A percentile compares a stretch with the other conserved stretches of the same genome.
Evolutionary conservation across 1,140 invertebrate genomes (phyloP).

Genomic region (Palaemon carinicauda): DNA sequence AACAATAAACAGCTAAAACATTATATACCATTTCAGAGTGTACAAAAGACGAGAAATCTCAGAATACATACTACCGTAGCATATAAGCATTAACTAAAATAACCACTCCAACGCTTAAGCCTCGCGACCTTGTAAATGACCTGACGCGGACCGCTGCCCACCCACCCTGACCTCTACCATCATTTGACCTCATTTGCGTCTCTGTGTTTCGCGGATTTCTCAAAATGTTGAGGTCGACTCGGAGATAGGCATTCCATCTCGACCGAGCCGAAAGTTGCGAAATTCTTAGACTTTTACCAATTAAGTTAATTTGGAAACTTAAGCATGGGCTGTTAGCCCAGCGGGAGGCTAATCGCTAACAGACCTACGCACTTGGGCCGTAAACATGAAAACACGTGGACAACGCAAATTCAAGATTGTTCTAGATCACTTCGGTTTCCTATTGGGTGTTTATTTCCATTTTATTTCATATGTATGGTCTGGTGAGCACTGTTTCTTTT

Average conservation of each 20-base stretch:
- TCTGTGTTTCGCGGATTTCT: neutral
- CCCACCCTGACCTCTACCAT: conserved; percentile 36
- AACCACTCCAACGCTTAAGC: too few relatives aligned
- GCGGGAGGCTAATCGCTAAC: neutral
- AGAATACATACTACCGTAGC: too few relatives aligned
- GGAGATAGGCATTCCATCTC: neutral
- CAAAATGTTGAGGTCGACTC: neutral
- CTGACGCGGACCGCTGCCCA: neutral
- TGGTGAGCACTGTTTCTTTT: too few relatives aligned
- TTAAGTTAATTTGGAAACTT: conserved; percentile 33
- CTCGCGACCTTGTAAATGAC: neutral
- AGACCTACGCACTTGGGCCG: neutral
- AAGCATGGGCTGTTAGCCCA: conserved; percentile 32
- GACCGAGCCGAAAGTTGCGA: neutral
- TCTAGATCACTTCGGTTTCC: too few relatives aligned
- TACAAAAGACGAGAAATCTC: too few relatives aligned
- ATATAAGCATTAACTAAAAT: too few relatives aligned
- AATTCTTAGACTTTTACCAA: conserved; percentile 28
- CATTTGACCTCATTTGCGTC: conserved; percentile 42
- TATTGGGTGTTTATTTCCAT: too few relatives aligned
- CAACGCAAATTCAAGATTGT: too few relatives aligned
- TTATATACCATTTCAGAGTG: too few relatives aligned
- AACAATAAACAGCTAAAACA: too few relatives aligned
- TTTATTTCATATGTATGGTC: too few relatives aligned
- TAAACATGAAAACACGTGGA: neutral